Evolutionary conservation across 2,888 invertebrate genomes (phyloP), one percentile per base, ranked within the genome.

Genomic region (Andrena flavipes): DNA sequence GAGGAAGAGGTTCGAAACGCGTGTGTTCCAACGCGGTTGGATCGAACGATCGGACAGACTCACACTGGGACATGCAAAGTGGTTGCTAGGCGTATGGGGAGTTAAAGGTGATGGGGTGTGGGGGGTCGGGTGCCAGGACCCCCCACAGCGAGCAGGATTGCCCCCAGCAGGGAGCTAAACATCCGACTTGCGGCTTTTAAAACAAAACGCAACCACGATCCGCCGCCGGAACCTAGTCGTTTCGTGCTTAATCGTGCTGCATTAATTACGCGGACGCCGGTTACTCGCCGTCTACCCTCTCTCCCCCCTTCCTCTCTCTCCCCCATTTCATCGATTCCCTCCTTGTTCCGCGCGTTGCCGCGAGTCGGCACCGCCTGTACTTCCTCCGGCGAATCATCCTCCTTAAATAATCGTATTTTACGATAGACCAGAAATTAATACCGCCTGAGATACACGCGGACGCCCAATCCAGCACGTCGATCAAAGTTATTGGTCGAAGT

Each of bases 101-200:
- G 86, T 80, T 81, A 82, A 86, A 89, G 76, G 75, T 77, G 83
- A 64, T 26, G 72, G 82, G 75, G 84, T 69, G 75, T 81, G 78
- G 68, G 76, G 78, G 84, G 86, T 85, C 84, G 88, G 90, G 89
- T 90, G 89, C 87, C 82, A 81, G 83, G 92, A 90, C 92, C 92
- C 92, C 93, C 93, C 91, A 90, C 75, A 77, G 92, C 42, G 93
- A 89, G 91, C 88, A 90, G 92, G 91, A 93, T 93, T 93, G 93
- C 91, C 92, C 93, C 88, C 93, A 93, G 93, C 93, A 91, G 93
- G 93, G 90, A 91, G 93, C 92, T 93, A 93, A 93, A 93, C 92
- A 93, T 93, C 88, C 87, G 86, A 81, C 76, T 86, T 89, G 89
- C 90, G 88, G 89, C 89, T 86, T 87, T 89, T 91, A 90, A 92